Evolutionary conservation across 2,797 vertebrate species (phyloP).

Genomic region (Diplodus sargus): DNA sequence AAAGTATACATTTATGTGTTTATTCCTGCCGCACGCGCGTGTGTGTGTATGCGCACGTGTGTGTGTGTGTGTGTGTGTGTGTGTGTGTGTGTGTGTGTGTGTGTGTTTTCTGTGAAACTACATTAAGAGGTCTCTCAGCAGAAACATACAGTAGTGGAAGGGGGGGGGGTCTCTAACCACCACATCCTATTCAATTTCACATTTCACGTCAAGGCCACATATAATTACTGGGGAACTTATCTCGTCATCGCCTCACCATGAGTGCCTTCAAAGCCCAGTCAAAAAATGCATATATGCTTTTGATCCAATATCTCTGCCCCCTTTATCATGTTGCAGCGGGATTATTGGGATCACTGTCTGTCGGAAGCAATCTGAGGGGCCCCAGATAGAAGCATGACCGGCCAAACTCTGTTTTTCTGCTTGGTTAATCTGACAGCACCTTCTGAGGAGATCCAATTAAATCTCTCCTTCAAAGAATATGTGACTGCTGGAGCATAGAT

Average conservation of each 20-base stretch:
- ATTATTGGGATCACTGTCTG: conserved; percentile 83
- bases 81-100: background rate
- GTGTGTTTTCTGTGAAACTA: background rate
- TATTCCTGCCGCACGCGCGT: background rate
- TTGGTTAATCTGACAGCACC: conserved; percentile 87
- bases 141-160: background rate
- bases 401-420: conserved; percentile 83
- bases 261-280: conserved; percentile 68
- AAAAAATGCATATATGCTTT: conserved; percentile 77
- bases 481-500: conserved; percentile 78
- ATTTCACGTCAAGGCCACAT: conserved; percentile 52
- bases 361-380: conserved; percentile 79
- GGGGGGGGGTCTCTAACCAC: conserved; percentile 6
- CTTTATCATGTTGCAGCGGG: conserved; percentile 75
- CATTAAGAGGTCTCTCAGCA: background rate
- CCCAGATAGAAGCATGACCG: conserved; percentile 81
- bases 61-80: background rate
- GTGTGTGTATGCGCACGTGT: too few relatives aligned
- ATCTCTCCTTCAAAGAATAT: conserved; percentile 85
- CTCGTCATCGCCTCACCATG: conserved; percentile 54
- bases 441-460: conserved; percentile 87
- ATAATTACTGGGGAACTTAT: conserved; percentile 68
- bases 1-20: background rate
- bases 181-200: conserved; percentile 45
- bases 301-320: conserved; percentile 71